Conservation (phyloP, 2,113 vertebrate species). For the Cairina moschata region DNA sequence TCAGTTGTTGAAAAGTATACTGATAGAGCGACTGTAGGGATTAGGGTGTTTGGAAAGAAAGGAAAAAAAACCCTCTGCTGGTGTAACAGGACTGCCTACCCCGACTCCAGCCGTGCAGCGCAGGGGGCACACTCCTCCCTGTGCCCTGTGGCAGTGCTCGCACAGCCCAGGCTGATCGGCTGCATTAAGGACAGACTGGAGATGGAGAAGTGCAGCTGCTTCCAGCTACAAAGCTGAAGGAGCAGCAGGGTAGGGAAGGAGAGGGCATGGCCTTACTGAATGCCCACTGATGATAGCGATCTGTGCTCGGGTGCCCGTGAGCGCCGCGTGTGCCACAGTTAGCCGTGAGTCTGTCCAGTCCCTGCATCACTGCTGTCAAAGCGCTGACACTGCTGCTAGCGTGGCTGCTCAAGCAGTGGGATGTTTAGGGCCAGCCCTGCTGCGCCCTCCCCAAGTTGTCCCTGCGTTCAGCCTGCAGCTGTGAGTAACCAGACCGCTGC, state of each 20-base stretch:
- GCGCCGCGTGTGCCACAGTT: not conserved
- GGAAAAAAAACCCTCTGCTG: not conserved
- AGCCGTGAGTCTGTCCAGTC: not conserved
- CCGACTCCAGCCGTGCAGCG: fast-evolving
- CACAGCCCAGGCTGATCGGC: not conserved
- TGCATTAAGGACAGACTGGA: not conserved
- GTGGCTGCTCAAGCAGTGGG: not conserved
- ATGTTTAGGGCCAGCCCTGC: not conserved
- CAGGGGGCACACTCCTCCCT: not conserved
- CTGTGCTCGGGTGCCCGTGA: not conserved
- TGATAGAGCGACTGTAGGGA: not conserved
- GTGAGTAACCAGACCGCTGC: not conserved
- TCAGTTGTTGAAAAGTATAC: not conserved
- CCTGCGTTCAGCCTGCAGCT: not conserved
- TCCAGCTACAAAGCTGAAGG: not conserved
- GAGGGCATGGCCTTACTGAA: not conserved
- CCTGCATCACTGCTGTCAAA: not conserved
- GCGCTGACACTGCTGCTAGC: fast-evolving
- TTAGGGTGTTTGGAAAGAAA: not conserved
- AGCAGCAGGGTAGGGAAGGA: not conserved
- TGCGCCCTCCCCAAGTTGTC: not conserved
- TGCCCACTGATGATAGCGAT: fast-evolving
- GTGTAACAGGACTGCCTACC: not conserved
- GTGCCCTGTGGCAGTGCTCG: fast-evolving
- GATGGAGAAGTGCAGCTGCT: not conserved